Conservation (phyloP, 2,113 vertebrate genomes). For the Heterocephalus glaber region DNA sequence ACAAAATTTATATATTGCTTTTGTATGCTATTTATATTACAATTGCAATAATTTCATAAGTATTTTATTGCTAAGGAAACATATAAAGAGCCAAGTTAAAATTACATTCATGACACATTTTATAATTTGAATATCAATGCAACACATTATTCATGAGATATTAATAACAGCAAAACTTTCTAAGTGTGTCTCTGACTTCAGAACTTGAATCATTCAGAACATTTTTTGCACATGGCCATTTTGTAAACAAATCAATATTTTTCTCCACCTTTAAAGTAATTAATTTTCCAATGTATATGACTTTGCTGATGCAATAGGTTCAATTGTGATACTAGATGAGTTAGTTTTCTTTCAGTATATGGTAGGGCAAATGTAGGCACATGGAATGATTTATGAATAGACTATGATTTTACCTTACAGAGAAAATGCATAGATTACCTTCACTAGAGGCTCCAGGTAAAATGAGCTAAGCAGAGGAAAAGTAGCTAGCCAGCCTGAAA, state of each 20-base stretch:
- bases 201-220: background rate
- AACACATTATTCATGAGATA: background rate
- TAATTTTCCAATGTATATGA: background rate
- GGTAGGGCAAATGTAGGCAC: background rate
- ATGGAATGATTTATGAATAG: background rate
- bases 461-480: background rate
- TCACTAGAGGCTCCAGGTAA: background rate
- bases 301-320: background rate
- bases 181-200: background rate
- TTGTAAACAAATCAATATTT: constrained; percentile 3
- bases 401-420: background rate
- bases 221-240: background rate
- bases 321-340: background rate
- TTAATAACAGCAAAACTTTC: background rate
- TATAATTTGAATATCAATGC: constrained; percentile 19
- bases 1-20: background rate
- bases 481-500: background rate
- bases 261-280: background rate
- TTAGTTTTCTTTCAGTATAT: background rate
- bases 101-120: background rate
- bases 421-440: background rate
- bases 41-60: background rate
- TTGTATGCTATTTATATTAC: background rate
- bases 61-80: background rate
- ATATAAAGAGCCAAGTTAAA: background rate